Percentiles rank a stretch among this genome's conserved stretches.
Evolutionary conservation across 2,113 vertebrate species (phyloP).

Genomic region (Cervus canadensis): DNA sequence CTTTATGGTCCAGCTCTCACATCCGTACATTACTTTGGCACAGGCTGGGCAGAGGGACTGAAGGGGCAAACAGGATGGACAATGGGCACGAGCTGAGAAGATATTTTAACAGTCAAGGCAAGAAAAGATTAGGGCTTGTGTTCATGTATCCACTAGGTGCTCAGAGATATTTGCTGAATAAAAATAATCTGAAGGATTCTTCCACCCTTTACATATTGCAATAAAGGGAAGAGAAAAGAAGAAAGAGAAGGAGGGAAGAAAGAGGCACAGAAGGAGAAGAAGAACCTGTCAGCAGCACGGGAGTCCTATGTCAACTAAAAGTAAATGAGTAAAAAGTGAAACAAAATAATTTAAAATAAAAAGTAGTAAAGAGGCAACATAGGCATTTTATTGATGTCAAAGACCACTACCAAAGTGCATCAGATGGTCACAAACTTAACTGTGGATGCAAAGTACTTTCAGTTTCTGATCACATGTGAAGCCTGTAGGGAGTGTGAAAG

Average conservation of each 20-base stretch:
- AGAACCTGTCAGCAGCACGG: background rate
- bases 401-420: background rate
- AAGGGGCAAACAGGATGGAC: background rate
- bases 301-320: background rate
- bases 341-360: constrained; percentile 26
- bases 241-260: background rate
- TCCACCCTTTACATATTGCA: background rate
- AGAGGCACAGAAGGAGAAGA: background rate
- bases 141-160: rapidly evolving
- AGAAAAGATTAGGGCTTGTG: background rate
- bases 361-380: background rate
- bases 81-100: background rate
- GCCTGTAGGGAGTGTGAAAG: background rate
- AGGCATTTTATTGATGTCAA: background rate
- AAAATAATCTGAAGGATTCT: background rate
- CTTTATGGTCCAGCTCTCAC: background rate
- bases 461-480: background rate
- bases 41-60: background rate
- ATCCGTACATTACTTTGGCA: background rate
- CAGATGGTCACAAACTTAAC: background rate
- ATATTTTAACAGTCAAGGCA: background rate
- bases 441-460: background rate
- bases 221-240: background rate
- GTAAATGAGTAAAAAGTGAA: background rate
- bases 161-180: background rate